Evolutionary conservation across 2,888 invertebrate species (phyloP), one percentile per base, ranked within the genome.

Genomic region (Physocephala rufipes): DNA sequence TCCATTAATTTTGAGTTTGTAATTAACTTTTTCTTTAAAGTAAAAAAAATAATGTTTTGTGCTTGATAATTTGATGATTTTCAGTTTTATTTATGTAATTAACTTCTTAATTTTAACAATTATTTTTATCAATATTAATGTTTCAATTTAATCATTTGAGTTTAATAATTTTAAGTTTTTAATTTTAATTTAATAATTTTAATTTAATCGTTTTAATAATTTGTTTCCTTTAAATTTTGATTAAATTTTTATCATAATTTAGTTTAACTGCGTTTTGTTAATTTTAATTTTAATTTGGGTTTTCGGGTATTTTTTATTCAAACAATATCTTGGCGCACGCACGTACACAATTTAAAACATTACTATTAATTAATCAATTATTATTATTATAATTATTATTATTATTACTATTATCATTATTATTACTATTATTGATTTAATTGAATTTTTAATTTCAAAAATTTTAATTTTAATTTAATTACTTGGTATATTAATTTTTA

Each of bases 401-500:
- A 64, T 16, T 43, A 28, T 53, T 28, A 58, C 51, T 45, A 59
- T 36, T 58, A 47, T 64, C 58, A 21, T 43, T 55, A 19, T 24
- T 26, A 12, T 67, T 55, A 21, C 19, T 47, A 47, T 16, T 15
- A 26, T 62, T 45, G 24, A 30, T 26, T 53, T 67, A 67, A 24
- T 24, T 49, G 59, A 45, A 21, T 51, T 63, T 62, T 63, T 61
- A 43, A 49, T 43, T 43, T 62, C n/a, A 19, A 21, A 36, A 19
- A 36, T 28, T 58, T 58, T 66, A 49, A 7, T 70, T 74, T 69
- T 73, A 63, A 71, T 71, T 73, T 73, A 68, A 65, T 49, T 55
- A 53, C 63, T 71, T 69, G 65, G 64, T 55, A 71, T 71, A 64
- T 74, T 70, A 67, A 58, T 70, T 64, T 70, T 43, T 62, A 30